Percentiles rank a stretch among this genome's conserved stretches.
These are phyloP conservation scores for Scolopax mira DNA, from an alignment of 2,113 vertebrate genomes.

Conservation along the genomic window DNA sequence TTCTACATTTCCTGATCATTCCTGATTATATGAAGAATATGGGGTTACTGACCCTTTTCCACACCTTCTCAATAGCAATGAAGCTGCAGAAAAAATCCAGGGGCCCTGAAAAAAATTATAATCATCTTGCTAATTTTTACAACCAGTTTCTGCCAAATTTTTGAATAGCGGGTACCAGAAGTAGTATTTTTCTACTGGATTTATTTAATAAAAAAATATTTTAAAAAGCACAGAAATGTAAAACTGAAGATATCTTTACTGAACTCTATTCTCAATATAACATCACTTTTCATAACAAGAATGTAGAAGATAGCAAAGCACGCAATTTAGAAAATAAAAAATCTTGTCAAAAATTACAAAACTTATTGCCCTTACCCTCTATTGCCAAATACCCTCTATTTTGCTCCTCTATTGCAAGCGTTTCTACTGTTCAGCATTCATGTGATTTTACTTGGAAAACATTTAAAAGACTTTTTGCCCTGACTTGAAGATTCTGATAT, in stretches of 20 bases:
- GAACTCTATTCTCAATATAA: background rate
- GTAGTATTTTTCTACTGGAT: background rate
- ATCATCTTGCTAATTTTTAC: constrained; percentile 4
- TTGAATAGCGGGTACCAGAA: background rate
- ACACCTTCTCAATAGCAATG: constrained; percentile 22
- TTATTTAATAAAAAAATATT: background rate
- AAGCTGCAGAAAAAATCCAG: constrained; percentile 14
- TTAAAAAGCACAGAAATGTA: background rate
- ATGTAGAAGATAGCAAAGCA: background rate
- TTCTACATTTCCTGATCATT: constrained; percentile 81
- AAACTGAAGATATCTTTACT: background rate
- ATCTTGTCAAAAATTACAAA: background rate
- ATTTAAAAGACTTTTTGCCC: background rate
- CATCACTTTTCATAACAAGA: background rate
- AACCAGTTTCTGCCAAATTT: background rate
- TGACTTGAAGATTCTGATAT: background rate
- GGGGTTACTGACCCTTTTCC: constrained; percentile 65
- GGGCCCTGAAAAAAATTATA: background rate
- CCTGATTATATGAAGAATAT: constrained; percentile 67
- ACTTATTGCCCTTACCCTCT: background rate
- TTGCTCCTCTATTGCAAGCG: background rate
- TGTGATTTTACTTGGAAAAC: background rate
- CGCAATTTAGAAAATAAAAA: background rate
- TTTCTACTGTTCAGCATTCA: background rate
- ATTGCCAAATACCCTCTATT: no score